Conservation (phyloP, 2,113 vertebrate genomes). For the Atrichornis clamosus region DNA sequence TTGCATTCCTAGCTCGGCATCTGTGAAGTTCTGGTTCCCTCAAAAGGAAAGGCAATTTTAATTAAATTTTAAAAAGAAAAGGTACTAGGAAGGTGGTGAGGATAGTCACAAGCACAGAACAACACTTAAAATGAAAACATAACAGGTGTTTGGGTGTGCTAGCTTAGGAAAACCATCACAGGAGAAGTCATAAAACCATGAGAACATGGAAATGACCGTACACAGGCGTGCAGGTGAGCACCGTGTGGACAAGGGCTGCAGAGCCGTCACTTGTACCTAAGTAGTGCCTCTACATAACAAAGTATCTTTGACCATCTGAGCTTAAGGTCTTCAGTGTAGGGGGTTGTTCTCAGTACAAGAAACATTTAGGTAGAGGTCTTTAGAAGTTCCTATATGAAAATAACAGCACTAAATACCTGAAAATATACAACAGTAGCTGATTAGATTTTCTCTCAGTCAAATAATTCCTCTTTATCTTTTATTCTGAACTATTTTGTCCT, state of each 20-base stretch:
- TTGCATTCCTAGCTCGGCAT: neutral
- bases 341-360: neutral
- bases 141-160: neutral
- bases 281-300: neutral
- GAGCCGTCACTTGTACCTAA: neutral
- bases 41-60: neutral
- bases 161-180: neutral
- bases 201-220: neutral
- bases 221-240: neutral
- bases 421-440: neutral
- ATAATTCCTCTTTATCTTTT: neutral
- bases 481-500: neutral
- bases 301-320: neutral
- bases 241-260: fast-evolving
- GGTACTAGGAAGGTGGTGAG: neutral
- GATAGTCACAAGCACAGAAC: neutral
- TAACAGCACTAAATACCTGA: neutral
- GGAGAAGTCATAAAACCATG: neutral
- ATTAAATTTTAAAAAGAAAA: neutral
- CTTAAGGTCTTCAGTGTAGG: neutral
- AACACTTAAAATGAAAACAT: neutral
- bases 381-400: neutral
- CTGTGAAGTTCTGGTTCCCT: neutral
- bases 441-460: neutral
- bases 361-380: neutral